These are phyloP conservation scores for Tiaroga cobitis DNA, from an alignment of 2,797 vertebrate genomes.

Conservation along the genomic window DNA sequence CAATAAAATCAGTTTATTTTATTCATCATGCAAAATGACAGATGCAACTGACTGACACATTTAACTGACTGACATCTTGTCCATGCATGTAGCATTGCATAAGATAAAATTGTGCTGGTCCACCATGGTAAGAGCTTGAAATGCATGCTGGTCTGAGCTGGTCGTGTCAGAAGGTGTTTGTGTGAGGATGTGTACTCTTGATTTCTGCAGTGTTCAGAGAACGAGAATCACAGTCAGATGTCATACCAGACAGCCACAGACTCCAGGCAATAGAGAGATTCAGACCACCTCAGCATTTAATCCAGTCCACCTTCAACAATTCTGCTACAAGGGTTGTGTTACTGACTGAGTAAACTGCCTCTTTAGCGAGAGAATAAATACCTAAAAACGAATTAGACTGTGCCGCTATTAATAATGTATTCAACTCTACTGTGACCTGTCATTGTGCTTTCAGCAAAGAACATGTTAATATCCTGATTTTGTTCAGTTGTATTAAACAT, in stretches of 20 bases:
- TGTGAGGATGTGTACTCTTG: background rate
- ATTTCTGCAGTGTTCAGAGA: conserved; percentile 10
- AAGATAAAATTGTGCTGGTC: no score
- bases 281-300: conserved; percentile 9
- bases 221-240: conserved; percentile 19
- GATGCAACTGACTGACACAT: no score
- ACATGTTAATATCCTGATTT: background rate
- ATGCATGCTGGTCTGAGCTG: background rate
- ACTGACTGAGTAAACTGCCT: background rate
- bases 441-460: conserved; percentile 2
- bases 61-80: no score
- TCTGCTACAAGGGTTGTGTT: background rate
- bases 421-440: background rate
- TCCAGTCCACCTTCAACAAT: background rate
- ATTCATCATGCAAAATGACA: no score
- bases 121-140: background rate
- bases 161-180: conserved; percentile 7
- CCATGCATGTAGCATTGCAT: no score
- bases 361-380: background rate
- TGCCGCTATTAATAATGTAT: conserved; percentile 1
- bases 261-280: conserved; percentile 9
- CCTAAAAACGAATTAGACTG: conserved; percentile 1
- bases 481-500: background rate
- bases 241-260: background rate
- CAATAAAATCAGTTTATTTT: no score